These are phyloP conservation scores for Anthoscopus minutus DNA, from an alignment of 2,113 vertebrate genomes.

Conservation along the genomic window DNA sequence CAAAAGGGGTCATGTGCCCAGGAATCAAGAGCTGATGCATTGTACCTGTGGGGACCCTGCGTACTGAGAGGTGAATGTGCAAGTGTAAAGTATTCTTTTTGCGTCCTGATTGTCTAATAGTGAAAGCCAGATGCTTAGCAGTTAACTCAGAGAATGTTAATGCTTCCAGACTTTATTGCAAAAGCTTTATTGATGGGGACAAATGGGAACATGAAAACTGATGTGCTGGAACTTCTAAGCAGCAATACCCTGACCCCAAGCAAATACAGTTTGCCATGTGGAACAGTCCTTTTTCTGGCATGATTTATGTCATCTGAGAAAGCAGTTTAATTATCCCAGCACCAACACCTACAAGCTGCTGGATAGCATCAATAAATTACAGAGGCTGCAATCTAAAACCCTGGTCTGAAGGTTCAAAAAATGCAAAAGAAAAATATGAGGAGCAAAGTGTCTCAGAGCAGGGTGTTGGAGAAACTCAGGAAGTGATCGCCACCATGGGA, in stretches of 20 bases:
- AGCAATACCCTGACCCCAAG: neutral
- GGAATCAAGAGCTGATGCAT: neutral
- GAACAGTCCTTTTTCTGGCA: neutral
- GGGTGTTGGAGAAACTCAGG: neutral
- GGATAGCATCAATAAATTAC: neutral
- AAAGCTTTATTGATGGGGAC: neutral
- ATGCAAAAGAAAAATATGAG: neutral
- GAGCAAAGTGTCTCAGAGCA: neutral
- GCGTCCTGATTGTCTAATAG: neutral
- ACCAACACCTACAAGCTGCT: neutral
- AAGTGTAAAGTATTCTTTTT: neutral
- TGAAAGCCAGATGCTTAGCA: neutral
- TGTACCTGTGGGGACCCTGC: rapidly evolving
- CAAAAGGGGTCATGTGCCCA: neutral
- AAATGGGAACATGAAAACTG: neutral
- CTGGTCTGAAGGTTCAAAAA: neutral
- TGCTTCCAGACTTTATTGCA: neutral
- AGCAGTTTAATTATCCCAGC: neutral
- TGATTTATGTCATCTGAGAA: neutral
- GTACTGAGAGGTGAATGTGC: rapidly evolving
- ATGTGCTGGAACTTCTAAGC: neutral
- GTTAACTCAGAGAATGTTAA: neutral
- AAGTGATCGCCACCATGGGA: neutral
- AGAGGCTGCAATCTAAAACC: neutral
- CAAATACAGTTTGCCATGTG: neutral